Evolutionary conservation across 2,797 vertebrate species (phyloP).

Genomic region (Chloroceryle inda): DNA sequence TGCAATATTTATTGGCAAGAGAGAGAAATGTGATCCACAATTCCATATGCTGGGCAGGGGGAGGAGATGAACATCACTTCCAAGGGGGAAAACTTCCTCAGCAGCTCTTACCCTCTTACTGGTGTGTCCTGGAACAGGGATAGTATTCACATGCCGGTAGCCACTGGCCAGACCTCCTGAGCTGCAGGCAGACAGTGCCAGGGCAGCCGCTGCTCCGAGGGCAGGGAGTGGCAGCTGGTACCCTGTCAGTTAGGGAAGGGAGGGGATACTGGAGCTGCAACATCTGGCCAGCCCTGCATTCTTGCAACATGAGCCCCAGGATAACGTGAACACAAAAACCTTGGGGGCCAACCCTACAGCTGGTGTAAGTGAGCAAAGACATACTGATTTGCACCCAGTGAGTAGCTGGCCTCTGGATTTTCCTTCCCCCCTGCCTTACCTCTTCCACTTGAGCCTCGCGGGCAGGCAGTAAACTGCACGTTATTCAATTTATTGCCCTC

Average conservation of each 20-base stretch:
- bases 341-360: slow-evolving; percentile 42
- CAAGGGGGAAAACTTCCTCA: slow-evolving; percentile 6
- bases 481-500: slow-evolving; percentile 38
- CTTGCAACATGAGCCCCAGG: slow-evolving; percentile 60
- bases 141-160: neutral
- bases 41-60: slow-evolving; percentile 63
- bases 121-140: neutral
- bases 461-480: slow-evolving; percentile 11
- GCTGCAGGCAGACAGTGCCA: neutral
- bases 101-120: neutral
- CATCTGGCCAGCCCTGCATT: slow-evolving; percentile 66
- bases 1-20: slow-evolving; percentile 81
- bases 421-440: neutral
- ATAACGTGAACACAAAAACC: slow-evolving; percentile 50
- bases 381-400: slow-evolving; percentile 21
- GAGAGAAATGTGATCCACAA: slow-evolving; percentile 76
- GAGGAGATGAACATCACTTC: slow-evolving; percentile 68
- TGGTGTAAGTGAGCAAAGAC: slow-evolving; percentile 25
- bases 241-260: neutral
- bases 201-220: neutral
- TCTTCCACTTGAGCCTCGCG: neutral
- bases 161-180: neutral
- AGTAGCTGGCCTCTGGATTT: neutral
- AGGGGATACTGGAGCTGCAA: slow-evolving; percentile 26
- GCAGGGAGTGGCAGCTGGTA: slow-evolving; percentile 44